A percentile compares a stretch with the other conserved stretches of the same genome.
These are phyloP conservation scores for Hippolais icterina DNA, from an alignment of 2,113 vertebrate genomes.

Conservation along the genomic window DNA sequence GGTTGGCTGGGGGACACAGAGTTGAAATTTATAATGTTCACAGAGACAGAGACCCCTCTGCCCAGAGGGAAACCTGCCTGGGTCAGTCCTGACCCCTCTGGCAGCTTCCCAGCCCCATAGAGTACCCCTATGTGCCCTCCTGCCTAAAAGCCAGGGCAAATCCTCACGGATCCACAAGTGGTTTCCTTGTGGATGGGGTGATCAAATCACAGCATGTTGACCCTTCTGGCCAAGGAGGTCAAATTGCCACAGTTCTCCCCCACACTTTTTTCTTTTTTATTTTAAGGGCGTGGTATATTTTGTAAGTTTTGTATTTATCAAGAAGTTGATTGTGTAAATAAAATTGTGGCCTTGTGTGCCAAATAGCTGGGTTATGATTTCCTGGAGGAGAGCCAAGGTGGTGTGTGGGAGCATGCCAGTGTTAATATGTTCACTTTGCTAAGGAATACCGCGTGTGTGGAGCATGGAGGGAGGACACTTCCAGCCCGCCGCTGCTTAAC, in stretches of 20 bases:
- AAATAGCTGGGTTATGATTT: conserved; percentile 48
- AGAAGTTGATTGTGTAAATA: conserved; percentile 67
- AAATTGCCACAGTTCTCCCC: neutral
- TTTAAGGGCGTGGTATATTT: conserved; percentile 34
- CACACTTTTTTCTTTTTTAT: neutral
- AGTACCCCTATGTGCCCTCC: rapidly evolving
- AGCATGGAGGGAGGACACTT: conserved; percentile 56
- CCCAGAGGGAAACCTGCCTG: neutral
- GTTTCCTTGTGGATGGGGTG: neutral
- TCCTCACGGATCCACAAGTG: neutral
- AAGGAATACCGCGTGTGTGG: conserved; percentile 61
- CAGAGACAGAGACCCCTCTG: neutral
- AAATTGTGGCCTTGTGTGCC: conserved; percentile 48
- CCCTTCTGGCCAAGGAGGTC: neutral
- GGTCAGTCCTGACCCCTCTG: neutral
- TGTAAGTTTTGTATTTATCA: conserved; percentile 63
- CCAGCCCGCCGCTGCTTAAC: conserved; percentile 61
- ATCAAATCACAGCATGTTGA: neutral
- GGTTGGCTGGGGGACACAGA: neutral
- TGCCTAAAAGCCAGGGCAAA: neutral
- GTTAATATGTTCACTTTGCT: conserved; percentile 66
- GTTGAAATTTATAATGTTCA: neutral
- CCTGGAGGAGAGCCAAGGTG: conserved; percentile 55
- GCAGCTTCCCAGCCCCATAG: neutral
- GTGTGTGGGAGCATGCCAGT: conserved; percentile 65